Percentiles rank a stretch among this genome's conserved stretches.
These are phyloP conservation scores for Volucella inflata DNA, from an alignment of 2,888 invertebrate species.

Conservation along the genomic window DNA sequence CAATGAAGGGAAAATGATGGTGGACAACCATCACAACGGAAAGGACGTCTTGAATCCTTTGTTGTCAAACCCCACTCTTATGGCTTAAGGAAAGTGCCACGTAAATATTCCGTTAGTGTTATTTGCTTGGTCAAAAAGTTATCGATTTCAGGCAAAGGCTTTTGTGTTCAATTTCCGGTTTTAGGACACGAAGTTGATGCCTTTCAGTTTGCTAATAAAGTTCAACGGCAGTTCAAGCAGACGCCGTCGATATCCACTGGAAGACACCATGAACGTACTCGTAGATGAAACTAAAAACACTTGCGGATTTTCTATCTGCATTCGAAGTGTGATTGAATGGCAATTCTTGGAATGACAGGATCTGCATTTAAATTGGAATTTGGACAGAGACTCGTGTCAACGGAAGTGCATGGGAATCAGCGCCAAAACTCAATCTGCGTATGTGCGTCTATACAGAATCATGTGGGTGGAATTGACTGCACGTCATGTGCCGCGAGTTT, in stretches of 20 bases:
- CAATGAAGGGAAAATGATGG: conserved; percentile 5
- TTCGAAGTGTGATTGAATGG: conserved; percentile 51
- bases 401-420: conserved; percentile 22
- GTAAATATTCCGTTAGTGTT: conserved; percentile 62
- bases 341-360: conserved; percentile 41
- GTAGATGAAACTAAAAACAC: conserved; percentile 12
- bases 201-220: conserved; percentile 52
- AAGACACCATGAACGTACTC: not conserved
- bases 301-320: conserved; percentile 30
- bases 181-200: conserved; percentile 54
- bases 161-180: conserved; percentile 69
- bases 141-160: conserved; percentile 56
- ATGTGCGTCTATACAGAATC: not conserved
- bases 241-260: not conserved
- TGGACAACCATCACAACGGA: not conserved
- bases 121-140: conserved; percentile 68
- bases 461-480: too few relatives aligned
- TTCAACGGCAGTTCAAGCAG: conserved; percentile 6
- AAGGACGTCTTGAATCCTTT: conserved; percentile 48
- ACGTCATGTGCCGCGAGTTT: too few relatives aligned
- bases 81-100: conserved; percentile 64
- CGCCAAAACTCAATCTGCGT: conserved; percentile 47
- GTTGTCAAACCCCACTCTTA: conserved; percentile 53
- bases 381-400: conserved; percentile 15
- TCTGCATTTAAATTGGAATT: conserved; percentile 74